These are phyloP conservation scores for Bubo scandiacus DNA, from an alignment of 2,113 vertebrate species.

Conservation along the genomic window DNA sequence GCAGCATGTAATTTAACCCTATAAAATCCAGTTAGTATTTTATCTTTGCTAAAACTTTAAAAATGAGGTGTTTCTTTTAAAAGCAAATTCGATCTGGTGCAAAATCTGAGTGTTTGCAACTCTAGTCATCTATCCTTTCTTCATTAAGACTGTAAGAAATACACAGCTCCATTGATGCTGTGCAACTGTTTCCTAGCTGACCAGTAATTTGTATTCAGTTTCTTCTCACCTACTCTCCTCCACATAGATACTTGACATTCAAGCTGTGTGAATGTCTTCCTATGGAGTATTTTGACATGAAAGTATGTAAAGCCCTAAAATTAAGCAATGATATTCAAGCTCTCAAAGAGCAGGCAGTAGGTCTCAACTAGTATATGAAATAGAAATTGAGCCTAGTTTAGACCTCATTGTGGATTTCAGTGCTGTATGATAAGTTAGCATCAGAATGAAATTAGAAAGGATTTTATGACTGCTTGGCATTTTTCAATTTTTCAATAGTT, in stretches of 20 bases:
- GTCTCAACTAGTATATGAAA: background rate
- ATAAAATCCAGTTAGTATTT: background rate
- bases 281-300: background rate
- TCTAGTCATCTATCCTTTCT: background rate
- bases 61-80: background rate
- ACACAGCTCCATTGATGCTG: background rate
- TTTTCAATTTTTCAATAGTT: constrained; percentile 9
- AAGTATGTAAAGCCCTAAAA: background rate
- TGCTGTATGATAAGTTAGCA: background rate
- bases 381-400: background rate
- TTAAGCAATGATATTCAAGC: background rate
- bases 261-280: background rate
- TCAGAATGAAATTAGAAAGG: constrained; percentile 12
- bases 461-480: background rate
- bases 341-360: background rate
- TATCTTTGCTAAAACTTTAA: background rate
- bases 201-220: background rate
- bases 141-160: background rate
- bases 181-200: background rate
- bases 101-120: background rate
- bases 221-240: background rate
- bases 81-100: background rate
- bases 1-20: background rate
- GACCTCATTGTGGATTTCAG: background rate
- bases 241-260: background rate